Conservation (phyloP, 2,888 invertebrate species). For the Dermolepida albohirtum region DNA sequence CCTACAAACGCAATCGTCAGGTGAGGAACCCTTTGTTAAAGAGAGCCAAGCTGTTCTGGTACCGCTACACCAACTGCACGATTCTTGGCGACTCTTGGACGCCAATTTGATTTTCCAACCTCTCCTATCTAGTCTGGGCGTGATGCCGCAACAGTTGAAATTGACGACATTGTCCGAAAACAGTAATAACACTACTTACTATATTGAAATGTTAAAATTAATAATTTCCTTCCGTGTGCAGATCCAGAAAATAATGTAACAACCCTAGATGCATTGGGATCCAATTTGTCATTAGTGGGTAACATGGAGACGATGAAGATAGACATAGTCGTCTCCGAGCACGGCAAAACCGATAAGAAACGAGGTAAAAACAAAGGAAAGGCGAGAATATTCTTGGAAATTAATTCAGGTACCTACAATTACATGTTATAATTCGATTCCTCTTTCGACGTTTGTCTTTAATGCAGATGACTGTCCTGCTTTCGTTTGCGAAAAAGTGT, state of each 20-base stretch:
- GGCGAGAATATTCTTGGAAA: slow-evolving; percentile 57
- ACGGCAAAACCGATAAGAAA: slow-evolving; percentile 75
- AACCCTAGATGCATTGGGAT: slow-evolving; percentile 88
- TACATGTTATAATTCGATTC: slow-evolving; percentile 5
- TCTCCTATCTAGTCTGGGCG: slow-evolving; percentile 86
- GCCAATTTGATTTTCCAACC: slow-evolving; percentile 96
- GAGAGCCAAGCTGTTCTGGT: slow-evolving; percentile 70
- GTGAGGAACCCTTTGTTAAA: slow-evolving; percentile 70
- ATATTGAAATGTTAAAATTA: slow-evolving; percentile 34
- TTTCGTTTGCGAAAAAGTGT: slow-evolving; percentile 92
- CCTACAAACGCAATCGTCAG: slow-evolving; percentile 60
- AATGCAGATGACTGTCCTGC: slow-evolving; percentile 84
- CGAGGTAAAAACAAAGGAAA: slow-evolving; percentile 66
- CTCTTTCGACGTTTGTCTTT: slow-evolving; percentile 50
- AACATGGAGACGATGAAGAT: slow-evolving; percentile 90
- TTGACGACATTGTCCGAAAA: slow-evolving; percentile 63
- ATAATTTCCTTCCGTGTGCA: slow-evolving; percentile 52
- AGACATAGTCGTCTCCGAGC: slow-evolving; percentile 94
- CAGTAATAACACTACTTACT: slow-evolving; percentile 49
- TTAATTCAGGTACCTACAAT: slow-evolving; percentile 53
- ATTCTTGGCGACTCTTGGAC: slow-evolving; percentile 86
- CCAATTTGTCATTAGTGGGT: slow-evolving; percentile 84
- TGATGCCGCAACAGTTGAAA: slow-evolving; percentile 88
- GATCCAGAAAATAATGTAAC: slow-evolving; percentile 71
- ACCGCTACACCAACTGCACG: slow-evolving; percentile 81